Conservation (phyloP, 2,113 vertebrate genomes). For the Sus scrofa region T2T-Sscrofa CM000824.6:70814001-70814500, state of each 20-base stretch:
- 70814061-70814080: neutral
- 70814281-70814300: neutral
- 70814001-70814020: neutral
- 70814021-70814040: neutral
- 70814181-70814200: neutral
- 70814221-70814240: neutral
- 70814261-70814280: constrained; percentile 24
- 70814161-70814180: neutral
- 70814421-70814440: constrained; percentile 74
- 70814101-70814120: constrained; percentile 27
- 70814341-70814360: neutral
- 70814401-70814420: constrained; percentile 73
- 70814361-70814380: constrained; percentile 27
- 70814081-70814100: neutral
- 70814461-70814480: neutral
- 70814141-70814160: neutral
- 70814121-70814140: constrained; percentile 40
- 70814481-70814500: neutral
- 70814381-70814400: constrained; percentile 56
- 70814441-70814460: neutral
- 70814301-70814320: neutral
- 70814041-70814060: constrained; percentile 30
- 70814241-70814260: neutral
- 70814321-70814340: neutral
- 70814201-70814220: neutral